Evolutionary conservation across 2,113 vertebrate species (phyloP).

Genomic region (Mus spicilegus): DNA sequence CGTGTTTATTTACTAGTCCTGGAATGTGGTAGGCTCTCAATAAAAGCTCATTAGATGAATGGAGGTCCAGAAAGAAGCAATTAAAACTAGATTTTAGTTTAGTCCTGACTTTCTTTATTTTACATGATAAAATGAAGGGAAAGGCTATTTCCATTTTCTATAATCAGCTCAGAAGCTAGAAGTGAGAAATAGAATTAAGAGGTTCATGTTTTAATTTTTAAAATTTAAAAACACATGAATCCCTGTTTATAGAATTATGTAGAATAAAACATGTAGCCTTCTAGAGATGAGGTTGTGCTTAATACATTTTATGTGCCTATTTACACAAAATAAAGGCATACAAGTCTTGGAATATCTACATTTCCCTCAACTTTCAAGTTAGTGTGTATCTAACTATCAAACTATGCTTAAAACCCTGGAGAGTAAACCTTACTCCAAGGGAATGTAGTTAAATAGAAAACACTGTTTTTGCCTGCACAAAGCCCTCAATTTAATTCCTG

Average conservation of each 20-base stretch:
- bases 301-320: not conserved
- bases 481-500: not conserved
- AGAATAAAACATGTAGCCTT: not conserved
- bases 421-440: not conserved
- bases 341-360: not conserved
- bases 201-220: not conserved
- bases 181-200: not conserved
- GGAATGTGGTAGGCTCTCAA: not conserved
- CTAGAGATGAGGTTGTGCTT: not conserved
- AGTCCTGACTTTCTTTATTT: slow-evolving; percentile 6
- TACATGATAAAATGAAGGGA: not conserved
- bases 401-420: not conserved
- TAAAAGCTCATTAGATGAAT: slow-evolving; percentile 10
- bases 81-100: slow-evolving; percentile 14
- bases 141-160: not conserved
- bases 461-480: not conserved
- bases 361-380: not conserved
- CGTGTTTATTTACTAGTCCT: not conserved
- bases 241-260: not conserved
- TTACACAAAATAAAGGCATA: not conserved
- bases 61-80: not conserved
- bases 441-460: not conserved
- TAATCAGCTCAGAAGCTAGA: not conserved
- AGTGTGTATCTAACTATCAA: not conserved
- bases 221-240: not conserved